phyloP scores from a whole-genome alignment of 2,113 vertebrate species.

The Gulo gulo region DNA sequence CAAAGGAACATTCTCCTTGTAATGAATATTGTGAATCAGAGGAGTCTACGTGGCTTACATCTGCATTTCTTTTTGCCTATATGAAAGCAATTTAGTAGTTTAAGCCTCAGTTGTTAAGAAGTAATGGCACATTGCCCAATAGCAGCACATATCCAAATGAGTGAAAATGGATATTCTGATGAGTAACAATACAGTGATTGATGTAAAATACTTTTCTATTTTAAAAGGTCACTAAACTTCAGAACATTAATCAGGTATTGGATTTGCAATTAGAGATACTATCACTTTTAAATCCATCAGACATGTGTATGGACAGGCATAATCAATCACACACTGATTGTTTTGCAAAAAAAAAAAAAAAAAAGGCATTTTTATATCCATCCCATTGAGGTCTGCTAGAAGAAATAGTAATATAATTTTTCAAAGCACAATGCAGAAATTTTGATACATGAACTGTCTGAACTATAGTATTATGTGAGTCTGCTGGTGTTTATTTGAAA shows the following conservation, averaged over 20 bases:
- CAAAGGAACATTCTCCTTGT: background rate
- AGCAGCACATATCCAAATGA: background rate
- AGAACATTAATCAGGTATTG: slow-evolving; percentile 57
- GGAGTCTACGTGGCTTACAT: background rate
- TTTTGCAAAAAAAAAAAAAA: background rate
- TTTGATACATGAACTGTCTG: background rate
- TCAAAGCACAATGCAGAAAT: background rate
- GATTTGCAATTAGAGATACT: slow-evolving; percentile 30
- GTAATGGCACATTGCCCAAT: background rate
- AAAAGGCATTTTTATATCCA: background rate
- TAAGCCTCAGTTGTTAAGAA: background rate
- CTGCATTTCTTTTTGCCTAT: background rate
- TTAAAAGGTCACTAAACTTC: slow-evolving; percentile 42
- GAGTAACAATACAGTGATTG: background rate
- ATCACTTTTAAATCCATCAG: slow-evolving; percentile 44
- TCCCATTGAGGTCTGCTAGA: background rate
- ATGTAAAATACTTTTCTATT: slow-evolving; percentile 30
- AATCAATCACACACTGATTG: slow-evolving; percentile 37
- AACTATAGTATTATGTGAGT: background rate
- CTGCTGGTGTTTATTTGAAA: background rate
- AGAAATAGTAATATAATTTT: background rate
- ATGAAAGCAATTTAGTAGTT: background rate
- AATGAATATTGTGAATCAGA: background rate
- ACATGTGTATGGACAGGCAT: background rate
- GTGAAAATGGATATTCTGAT: background rate